phyloP scores from a whole-genome alignment of 2,113 vertebrate genomes.

The Passerina amoena region DNA sequence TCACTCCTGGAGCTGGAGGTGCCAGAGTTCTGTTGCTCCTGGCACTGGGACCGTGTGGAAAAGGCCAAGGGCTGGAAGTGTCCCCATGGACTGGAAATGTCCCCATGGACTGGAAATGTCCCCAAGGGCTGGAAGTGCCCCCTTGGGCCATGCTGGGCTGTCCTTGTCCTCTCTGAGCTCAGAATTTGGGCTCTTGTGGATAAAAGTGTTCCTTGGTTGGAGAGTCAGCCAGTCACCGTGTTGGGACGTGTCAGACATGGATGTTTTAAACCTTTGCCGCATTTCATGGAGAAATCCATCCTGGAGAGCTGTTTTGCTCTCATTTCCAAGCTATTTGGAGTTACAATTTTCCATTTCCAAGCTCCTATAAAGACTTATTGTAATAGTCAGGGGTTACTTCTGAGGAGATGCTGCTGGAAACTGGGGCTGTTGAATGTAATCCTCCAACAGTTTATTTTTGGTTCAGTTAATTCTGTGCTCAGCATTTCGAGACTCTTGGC shows the following conservation, averaged over 20 bases:
- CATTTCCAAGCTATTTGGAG: not conserved
- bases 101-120: not conserved
- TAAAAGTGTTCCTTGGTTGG: not conserved
- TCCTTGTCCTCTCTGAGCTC: rapidly evolving
- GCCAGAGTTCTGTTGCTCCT: rapidly evolving
- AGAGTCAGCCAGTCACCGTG: not conserved
- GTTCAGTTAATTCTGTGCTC: not conserved
- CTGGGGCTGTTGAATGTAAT: not conserved
- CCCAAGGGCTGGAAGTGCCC: not conserved
- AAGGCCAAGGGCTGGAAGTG: not conserved
- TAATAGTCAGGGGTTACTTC: not conserved
- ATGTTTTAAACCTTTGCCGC: not conserved
- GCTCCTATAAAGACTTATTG: not conserved
- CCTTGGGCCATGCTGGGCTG: rapidly evolving
- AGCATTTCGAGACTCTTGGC: not conserved
- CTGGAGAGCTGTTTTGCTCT: not conserved
- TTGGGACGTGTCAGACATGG: not conserved
- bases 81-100: rapidly evolving
- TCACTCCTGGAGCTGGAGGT: not conserved
- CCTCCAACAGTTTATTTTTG: not conserved
- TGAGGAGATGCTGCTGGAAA: not conserved
- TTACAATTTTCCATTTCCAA: not conserved
- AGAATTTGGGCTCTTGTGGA: not conserved
- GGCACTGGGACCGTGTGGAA: rapidly evolving
- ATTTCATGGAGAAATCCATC: not conserved